phyloP scores from a whole-genome alignment of 2,797 vertebrate genomes.

The Limnodromus scolopaceus region DNA sequence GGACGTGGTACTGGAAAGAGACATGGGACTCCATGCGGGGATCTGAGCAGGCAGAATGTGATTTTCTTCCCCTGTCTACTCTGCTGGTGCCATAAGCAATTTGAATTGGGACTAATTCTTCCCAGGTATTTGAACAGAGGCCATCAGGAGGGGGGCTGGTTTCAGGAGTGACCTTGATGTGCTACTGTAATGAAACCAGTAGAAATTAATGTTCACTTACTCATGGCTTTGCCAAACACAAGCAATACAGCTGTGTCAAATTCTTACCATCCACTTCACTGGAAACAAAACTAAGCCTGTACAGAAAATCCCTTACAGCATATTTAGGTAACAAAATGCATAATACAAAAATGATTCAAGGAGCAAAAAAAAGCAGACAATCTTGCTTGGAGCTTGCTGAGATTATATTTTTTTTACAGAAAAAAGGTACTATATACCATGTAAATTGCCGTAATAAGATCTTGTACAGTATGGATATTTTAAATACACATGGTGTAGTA shows the following conservation, averaged over 20 bases:
- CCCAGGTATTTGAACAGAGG: not conserved
- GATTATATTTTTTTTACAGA: not conserved
- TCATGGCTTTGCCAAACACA: not conserved
- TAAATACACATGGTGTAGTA: conserved; percentile 48
- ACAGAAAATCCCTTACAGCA: not conserved
- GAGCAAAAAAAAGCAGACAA: not conserved
- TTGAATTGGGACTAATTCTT: not conserved
- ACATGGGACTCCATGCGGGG: not conserved
- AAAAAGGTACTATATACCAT: conserved; percentile 21
- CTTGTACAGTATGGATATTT: conserved; percentile 48
- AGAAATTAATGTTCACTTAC: not conserved
- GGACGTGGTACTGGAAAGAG: not conserved
- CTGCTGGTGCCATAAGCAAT: not conserved
- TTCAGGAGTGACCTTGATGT: not conserved
- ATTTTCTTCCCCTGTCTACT: not conserved
- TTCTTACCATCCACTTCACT: not conserved
- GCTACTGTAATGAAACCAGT: not conserved
- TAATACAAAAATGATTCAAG: not conserved
- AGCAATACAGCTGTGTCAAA: not conserved
- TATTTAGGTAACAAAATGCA: not conserved
- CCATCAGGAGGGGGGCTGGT: not conserved
- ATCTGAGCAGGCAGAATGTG: not conserved
- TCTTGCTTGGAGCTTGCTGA: not conserved
- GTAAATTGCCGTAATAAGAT: conserved; percentile 21
- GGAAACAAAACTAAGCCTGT: not conserved